Evolutionary conservation across 2,888 invertebrate species (phyloP).

Genomic region (Dryocosmus kuriphilus): DNA sequence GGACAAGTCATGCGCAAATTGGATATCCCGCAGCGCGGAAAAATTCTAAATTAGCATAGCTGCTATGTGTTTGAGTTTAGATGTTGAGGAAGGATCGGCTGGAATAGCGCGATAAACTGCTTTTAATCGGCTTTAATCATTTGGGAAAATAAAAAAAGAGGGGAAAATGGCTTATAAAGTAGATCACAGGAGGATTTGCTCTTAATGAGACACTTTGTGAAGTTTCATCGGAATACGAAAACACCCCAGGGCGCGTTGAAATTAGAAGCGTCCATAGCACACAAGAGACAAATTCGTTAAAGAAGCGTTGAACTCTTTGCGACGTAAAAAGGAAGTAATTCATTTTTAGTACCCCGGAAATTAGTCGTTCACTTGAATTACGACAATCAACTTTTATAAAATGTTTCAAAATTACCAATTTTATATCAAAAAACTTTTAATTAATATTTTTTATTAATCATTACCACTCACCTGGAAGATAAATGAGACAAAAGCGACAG

Average conservation of each 20-base stretch:
- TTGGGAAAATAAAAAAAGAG: not conserved
- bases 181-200: not conserved
- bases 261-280: conserved; percentile 38
- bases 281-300: conserved; percentile 44
- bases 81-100: conserved; percentile 17
- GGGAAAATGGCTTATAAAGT: conserved; percentile 17
- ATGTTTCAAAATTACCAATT: not conserved
- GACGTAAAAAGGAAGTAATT: conserved; percentile 24
- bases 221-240: conserved; percentile 28
- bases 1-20: conserved; percentile 30
- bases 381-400: not conserved
- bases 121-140: conserved; percentile 21
- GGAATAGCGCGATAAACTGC: not conserved
- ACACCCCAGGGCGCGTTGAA: conserved; percentile 16
- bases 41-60: conserved; percentile 31
- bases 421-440: not conserved
- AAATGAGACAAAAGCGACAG: conserved; percentile 54
- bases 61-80: conserved; percentile 13
- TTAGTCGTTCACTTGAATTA: conserved; percentile 12
- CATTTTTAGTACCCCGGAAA: conserved; percentile 23
- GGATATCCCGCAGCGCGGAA: conserved; percentile 5
- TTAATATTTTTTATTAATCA: not conserved
- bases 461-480: conserved; percentile 68
- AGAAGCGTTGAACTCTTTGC: conserved; percentile 13
- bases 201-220: conserved; percentile 31